Evolutionary conservation across 2,797 vertebrate genomes (phyloP).

Genomic region (Cryptoprocta ferox): DNA sequence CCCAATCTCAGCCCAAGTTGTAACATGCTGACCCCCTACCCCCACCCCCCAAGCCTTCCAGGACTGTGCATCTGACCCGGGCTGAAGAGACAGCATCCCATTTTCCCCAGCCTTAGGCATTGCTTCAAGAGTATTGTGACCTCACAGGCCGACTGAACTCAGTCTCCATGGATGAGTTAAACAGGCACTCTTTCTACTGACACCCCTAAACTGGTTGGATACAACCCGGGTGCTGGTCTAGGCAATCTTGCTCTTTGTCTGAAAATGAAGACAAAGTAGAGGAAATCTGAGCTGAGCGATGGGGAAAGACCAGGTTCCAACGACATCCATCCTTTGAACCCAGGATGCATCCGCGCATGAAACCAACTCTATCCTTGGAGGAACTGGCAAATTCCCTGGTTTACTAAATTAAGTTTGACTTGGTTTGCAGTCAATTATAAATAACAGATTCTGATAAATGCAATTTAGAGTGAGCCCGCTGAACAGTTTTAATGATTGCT

Average conservation of each 20-base stretch:
- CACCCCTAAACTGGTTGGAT: too few relatives aligned
- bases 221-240: too few relatives aligned
- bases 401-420: neutral
- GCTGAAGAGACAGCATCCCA: neutral
- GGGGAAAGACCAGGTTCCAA: neutral
- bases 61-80: neutral
- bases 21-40: too few relatives aligned
- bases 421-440: neutral
- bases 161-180: too few relatives aligned
- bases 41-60: too few relatives aligned
- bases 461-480: neutral
- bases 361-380: neutral
- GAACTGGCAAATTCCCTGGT: neutral
- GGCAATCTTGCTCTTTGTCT: neutral
- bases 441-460: conserved; percentile 15
- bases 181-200: neutral
- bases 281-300: neutral
- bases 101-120: neutral
- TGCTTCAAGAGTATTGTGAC: neutral
- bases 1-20: neutral
- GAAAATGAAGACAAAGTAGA: neutral
- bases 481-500: neutral
- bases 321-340: neutral
- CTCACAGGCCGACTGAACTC: neutral
- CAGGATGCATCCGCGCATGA: neutral